These are phyloP conservation scores for Tiaroga cobitis DNA, from an alignment of 2,797 vertebrate species.

Conservation along the genomic window DNA sequence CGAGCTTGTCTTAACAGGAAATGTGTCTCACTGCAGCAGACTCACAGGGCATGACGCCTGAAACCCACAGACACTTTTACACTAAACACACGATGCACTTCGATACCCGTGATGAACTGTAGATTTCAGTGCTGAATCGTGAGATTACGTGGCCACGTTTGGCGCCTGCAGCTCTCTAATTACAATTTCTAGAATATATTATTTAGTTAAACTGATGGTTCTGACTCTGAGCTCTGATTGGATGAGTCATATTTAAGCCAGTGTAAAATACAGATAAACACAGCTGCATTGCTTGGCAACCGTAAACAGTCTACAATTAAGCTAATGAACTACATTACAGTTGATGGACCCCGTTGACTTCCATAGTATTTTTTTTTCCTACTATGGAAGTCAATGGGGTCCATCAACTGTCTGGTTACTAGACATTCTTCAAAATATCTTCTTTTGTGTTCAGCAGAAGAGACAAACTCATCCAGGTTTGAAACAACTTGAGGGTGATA, in stretches of 20 bases:
- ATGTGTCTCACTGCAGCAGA: slow-evolving; percentile 30
- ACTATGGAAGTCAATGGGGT: too few species aligned
- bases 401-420: too few species aligned
- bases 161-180: neutral
- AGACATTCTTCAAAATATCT: too few species aligned
- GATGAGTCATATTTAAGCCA: neutral
- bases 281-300: neutral
- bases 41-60: neutral
- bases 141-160: neutral
- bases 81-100: neutral
- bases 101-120: neutral
- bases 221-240: neutral
- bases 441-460: too few species aligned
- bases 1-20: slow-evolving; percentile 49
- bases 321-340: neutral
- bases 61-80: neutral
- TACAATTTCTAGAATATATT: neutral
- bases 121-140: neutral
- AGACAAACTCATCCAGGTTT: too few species aligned
- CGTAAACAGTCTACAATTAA: neutral
- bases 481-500: too few species aligned
- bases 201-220: neutral
- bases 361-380: too few species aligned
- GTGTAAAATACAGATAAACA: neutral
- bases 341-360: too few species aligned